Percentiles rank a stretch among this genome's conserved stretches.
These are phyloP conservation scores for Arothron firmamentum DNA, from an alignment of 2,113 vertebrate genomes.

Conservation along the genomic window DNA sequence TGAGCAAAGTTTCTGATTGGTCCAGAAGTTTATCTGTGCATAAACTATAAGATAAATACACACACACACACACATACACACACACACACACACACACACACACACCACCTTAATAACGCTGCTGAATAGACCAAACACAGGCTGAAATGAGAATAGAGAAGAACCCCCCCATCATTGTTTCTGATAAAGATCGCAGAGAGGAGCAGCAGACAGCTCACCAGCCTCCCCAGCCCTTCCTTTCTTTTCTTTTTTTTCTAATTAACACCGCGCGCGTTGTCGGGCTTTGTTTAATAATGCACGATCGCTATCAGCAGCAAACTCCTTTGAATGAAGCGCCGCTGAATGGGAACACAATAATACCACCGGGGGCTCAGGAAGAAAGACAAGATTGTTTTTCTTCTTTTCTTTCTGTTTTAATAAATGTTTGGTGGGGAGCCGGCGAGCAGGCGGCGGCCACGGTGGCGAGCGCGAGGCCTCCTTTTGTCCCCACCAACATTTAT, in stretches of 20 bases:
- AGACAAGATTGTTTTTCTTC: constrained; percentile 47
- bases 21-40: too few species aligned
- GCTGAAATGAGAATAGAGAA: constrained; percentile 49
- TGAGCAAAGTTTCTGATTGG: too few species aligned
- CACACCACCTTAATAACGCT: constrained; percentile 28
- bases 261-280: constrained; percentile 74
- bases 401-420: constrained; percentile 43
- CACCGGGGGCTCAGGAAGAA: constrained; percentile 60
- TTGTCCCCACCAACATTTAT: neutral
- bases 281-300: constrained; percentile 76
- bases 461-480: constrained; percentile 24
- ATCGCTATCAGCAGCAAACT: constrained; percentile 71
- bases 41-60: neutral
- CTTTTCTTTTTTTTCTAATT: constrained; percentile 62
- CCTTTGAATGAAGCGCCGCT: constrained; percentile 68
- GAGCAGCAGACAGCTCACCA: constrained; percentile 60
- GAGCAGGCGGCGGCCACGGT: constrained; percentile 8
- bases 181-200: constrained; percentile 66
- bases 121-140: constrained; percentile 33
- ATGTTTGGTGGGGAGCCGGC: constrained; percentile 47
- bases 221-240: constrained; percentile 34
- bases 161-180: constrained; percentile 58
- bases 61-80: too few species aligned
- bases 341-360: constrained; percentile 72
- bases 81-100: too few species aligned